phyloP scores from a whole-genome alignment of 2,113 vertebrate genomes.

The Aspiorhynchus laticeps region DNA sequence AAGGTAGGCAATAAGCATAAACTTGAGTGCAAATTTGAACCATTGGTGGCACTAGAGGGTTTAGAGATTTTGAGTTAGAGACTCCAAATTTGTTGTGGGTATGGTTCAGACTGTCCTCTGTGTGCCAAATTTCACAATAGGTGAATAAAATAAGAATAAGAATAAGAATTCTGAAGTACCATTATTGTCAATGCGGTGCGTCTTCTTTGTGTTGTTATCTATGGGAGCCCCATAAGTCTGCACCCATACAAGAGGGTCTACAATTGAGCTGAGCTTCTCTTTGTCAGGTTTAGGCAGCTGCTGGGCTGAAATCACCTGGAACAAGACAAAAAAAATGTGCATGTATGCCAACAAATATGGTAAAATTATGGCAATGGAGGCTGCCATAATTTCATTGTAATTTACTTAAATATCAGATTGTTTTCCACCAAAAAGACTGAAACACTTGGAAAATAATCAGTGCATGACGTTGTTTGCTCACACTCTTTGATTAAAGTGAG shows the following conservation, averaged over 20 bases:
- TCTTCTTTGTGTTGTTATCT: slow-evolving; percentile 85
- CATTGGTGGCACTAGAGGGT: neutral
- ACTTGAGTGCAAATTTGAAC: neutral
- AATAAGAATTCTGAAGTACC: slow-evolving; percentile 72
- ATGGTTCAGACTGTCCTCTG: too few species aligned
- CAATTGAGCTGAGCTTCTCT: slow-evolving; percentile 89
- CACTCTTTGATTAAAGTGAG: neutral
- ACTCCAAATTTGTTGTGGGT: too few species aligned
- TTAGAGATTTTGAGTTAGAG: neutral
- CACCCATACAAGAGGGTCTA: slow-evolving; percentile 91
- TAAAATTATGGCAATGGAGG: neutral
- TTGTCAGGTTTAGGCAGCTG: slow-evolving; percentile 91
- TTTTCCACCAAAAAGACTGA: neutral
- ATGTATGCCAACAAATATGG: neutral
- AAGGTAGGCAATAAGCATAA: too few species aligned
- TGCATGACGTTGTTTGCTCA: neutral
- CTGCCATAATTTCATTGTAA: neutral
- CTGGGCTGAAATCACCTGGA: slow-evolving; percentile 91
- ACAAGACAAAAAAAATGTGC: neutral
- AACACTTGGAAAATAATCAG: neutral
- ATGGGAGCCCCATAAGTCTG: slow-evolving; percentile 83
- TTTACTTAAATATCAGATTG: neutral
- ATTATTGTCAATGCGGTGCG: slow-evolving; percentile 86
- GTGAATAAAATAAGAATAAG: too few species aligned
- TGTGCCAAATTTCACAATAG: neutral